Evolutionary conservation across 2,113 vertebrate genomes (phyloP).

Genomic region (Poeciliopsis occidentalis): DNA sequence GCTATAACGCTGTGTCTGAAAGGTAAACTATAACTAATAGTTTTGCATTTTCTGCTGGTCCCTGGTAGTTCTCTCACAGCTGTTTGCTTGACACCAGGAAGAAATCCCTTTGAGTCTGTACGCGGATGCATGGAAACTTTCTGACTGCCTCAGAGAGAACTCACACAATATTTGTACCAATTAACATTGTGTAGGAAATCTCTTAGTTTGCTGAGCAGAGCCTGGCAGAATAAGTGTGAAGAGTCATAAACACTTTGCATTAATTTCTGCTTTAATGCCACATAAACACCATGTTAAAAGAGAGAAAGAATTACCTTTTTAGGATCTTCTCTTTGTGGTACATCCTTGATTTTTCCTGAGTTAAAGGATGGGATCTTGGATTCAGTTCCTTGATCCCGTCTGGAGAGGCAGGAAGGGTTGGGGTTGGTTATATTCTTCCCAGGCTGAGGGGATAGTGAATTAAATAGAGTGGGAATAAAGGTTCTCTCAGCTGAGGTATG

Average conservation of each 20-base stretch:
- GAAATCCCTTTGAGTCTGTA: too few species aligned
- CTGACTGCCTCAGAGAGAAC: neutral
- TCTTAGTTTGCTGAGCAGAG: constrained; percentile 15
- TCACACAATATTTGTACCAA: constrained; percentile 4
- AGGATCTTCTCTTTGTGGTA: constrained; percentile 18
- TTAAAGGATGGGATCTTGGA: neutral
- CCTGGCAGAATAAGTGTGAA: constrained; percentile 20
- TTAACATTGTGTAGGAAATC: constrained; percentile 4
- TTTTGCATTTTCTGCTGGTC: too few species aligned
- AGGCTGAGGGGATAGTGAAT: neutral
- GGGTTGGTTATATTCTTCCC: constrained; percentile 17
- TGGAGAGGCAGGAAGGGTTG: neutral
- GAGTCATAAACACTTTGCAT: neutral
- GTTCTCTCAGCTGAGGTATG: neutral
- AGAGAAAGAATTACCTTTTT: constrained; percentile 44
- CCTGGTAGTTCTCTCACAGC: too few species aligned
- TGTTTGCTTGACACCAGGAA: too few species aligned
- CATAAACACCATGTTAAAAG: neutral
- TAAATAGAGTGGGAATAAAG: neutral
- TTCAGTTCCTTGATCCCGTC: constrained; percentile 17
- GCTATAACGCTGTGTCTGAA: too few species aligned
- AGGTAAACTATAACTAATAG: too few species aligned
- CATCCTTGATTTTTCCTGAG: constrained; percentile 30
- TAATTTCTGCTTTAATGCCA: neutral
- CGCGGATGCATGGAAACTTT: neutral